Evolutionary conservation across 2,888 invertebrate genomes (phyloP).

Genomic region (Xiphydria camelus): DNA sequence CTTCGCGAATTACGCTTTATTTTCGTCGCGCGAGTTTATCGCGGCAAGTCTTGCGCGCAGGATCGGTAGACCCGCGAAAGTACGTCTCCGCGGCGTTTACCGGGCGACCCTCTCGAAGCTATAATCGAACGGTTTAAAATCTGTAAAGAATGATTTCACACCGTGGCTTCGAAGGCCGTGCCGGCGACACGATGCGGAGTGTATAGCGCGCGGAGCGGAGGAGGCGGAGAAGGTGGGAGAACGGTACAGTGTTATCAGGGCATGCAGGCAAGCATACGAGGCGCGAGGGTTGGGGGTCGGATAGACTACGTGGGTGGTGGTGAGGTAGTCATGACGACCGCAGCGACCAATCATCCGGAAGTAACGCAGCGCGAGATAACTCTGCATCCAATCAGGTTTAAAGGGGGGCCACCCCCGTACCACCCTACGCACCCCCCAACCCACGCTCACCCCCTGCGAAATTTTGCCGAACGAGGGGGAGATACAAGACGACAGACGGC

Average conservation of each 20-base stretch:
- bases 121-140: slow-evolving; percentile 16
- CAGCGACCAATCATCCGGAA: slow-evolving; percentile 59
- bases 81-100: too few species aligned
- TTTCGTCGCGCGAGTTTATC: too few species aligned
- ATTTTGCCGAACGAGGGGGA: slow-evolving; percentile 46
- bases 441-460: slow-evolving; percentile 23
- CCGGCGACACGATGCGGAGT: neutral
- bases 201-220: neutral
- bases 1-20: too few species aligned
- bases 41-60: too few species aligned
- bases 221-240: neutral
- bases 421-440: slow-evolving; percentile 39
- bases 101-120: too few species aligned
- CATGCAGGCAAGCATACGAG: slow-evolving; percentile 29
- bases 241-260: slow-evolving; percentile 28
- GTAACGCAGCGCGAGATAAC: slow-evolving; percentile 58
- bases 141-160: slow-evolving; percentile 16
- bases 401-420: slow-evolving; percentile 45
- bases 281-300: slow-evolving; percentile 24
- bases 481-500: slow-evolving; percentile 40
- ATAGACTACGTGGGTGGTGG: slow-evolving; percentile 42
- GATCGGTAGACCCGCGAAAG: too few species aligned
- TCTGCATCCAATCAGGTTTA: slow-evolving; percentile 59
- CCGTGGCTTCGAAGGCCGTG: neutral
- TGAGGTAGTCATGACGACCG: slow-evolving; percentile 58